Conservation (phyloP, 1,140 invertebrate genomes). For the Pseudomyrmex dendroicus region DNA sequence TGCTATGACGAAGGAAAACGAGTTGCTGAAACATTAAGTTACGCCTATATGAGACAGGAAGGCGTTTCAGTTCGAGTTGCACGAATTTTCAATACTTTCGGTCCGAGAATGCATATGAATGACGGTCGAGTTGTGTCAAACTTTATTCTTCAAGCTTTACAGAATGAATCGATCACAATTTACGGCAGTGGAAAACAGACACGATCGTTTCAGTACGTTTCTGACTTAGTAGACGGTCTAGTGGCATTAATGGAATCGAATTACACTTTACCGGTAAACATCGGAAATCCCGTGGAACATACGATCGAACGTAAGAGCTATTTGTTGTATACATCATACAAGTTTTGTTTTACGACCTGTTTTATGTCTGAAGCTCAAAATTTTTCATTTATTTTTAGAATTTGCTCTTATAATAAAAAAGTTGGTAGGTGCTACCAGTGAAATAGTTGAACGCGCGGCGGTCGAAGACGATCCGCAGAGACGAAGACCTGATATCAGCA, state of each 20-base stretch:
- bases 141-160: conserved; percentile 98
- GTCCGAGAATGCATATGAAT: conserved; percentile 99
- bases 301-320: conserved; percentile 92
- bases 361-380: conserved; percentile 3
- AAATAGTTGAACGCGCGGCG: conserved; percentile 92
- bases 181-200: conserved; percentile 99
- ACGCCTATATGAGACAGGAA: conserved; percentile 99
- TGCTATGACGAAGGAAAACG: conserved; percentile 99
- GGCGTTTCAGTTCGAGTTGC: conserved; percentile 97
- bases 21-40: conserved; percentile 98
- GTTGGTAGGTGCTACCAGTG: conserved; percentile 93
- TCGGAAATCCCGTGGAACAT: conserved; percentile 99
- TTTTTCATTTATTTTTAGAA: conserved; percentile 86
- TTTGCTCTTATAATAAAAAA: conserved; percentile 97
- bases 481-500: conserved; percentile 95
- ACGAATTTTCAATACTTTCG: conserved; percentile 99
- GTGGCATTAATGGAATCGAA: conserved; percentile 97
- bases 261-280: conserved; percentile 96
- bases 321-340: background rate
- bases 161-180: conserved; percentile 97
- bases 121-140: conserved; percentile 99
- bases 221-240: conserved; percentile 98
- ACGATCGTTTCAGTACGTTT: conserved; percentile 99
- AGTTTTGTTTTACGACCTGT: background rate
- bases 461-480: conserved; percentile 98